A percentile compares a stretch with the other conserved stretches of the same genome.
phyloP scores from a whole-genome alignment of 2,797 vertebrate genomes.

The Lepus oiostolus region DNA sequence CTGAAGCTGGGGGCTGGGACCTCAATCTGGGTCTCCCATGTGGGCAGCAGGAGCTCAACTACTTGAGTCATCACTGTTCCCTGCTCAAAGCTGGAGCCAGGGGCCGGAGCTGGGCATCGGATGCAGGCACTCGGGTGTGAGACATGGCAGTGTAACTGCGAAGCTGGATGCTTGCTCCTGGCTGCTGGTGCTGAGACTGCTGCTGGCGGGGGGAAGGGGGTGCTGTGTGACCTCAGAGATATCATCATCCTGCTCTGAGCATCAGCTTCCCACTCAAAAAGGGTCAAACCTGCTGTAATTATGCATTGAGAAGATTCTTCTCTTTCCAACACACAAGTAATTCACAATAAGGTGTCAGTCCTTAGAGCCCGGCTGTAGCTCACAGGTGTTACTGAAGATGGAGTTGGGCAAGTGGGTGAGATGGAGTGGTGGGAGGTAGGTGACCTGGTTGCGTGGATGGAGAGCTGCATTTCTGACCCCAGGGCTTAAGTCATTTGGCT shows the following conservation, averaged over 20 bases:
- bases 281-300: neutral
- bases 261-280: neutral
- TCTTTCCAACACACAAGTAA: neutral
- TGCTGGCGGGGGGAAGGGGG: neutral
- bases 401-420: neutral
- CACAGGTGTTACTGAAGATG: neutral
- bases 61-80: no score
- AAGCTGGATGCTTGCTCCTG: no score
- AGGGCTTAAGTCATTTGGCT: neutral
- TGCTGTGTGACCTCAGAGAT: neutral
- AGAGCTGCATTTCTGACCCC: conserved; percentile 22
- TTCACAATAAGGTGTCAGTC: conserved; percentile 10
- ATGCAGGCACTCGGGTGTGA: no score
- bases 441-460: conserved; percentile 29
- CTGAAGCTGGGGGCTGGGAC: no score
- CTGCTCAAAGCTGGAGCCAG: no score
- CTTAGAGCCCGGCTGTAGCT: conserved; percentile 26
- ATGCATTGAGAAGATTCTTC: conserved; percentile 54
- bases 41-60: no score
- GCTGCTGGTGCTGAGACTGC: neutral
- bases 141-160: no score
- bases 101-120: no score
- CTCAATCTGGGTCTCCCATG: no score
- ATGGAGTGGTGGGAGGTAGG: conserved; percentile 11
- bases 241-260: neutral